Conservation (phyloP, 2,888 invertebrate genomes). For the Exephanes ischioxanthus region DNA sequence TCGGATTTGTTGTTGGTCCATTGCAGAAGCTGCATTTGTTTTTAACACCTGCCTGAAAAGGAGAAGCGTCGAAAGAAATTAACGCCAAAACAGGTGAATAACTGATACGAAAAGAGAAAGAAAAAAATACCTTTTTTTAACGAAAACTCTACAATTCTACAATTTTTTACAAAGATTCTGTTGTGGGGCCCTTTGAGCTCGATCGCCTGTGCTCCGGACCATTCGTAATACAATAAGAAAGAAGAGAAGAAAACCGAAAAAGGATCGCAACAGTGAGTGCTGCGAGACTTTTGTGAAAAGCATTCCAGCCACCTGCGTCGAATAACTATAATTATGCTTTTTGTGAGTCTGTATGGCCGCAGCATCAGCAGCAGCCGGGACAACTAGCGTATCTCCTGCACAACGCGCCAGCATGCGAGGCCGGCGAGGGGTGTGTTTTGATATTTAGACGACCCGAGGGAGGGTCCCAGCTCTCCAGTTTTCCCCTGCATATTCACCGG, state of each 20-base stretch:
- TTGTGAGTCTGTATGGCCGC: constrained; percentile 69
- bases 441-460: constrained; percentile 63
- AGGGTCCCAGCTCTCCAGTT: constrained; percentile 36
- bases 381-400: constrained; percentile 28
- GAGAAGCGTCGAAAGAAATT: too few relatives aligned
- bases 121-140: too few relatives aligned
- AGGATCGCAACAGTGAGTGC: constrained; percentile 46
- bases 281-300: constrained; percentile 73
- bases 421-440: constrained; percentile 56
- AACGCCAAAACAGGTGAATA: not conserved
- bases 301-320: constrained; percentile 78
- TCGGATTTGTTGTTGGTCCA: not conserved
- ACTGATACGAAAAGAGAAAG: not conserved
- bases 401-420: constrained; percentile 1
- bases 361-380: constrained; percentile 63
- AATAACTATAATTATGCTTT: constrained; percentile 77
- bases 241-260: constrained; percentile 24
- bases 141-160: not conserved
- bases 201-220: not conserved
- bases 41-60: too few relatives aligned
- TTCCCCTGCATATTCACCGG: constrained; percentile 5
- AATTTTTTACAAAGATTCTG: not conserved
- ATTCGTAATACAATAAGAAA: constrained; percentile 22
- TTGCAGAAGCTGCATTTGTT: not conserved
- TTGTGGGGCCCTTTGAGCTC: not conserved